Conservation (phyloP, 30 jellyfish, hydroid and myxozoan genomes). For the Hydra vulgaris region DNA sequence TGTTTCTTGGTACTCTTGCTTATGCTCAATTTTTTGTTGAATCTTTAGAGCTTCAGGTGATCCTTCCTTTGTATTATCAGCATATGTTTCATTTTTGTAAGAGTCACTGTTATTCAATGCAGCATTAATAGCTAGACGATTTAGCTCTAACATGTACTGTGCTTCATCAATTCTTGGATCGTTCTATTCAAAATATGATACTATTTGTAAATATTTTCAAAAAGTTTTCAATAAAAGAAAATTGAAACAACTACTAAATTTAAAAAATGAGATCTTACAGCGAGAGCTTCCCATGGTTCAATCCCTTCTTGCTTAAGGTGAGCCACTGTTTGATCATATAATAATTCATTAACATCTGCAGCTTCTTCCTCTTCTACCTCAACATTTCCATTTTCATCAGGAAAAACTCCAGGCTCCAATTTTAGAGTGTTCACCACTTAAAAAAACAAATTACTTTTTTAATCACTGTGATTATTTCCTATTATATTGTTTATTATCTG, state of each 20-base stretch:
- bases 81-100: conserved; percentile 12
- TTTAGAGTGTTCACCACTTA: conserved; percentile 13
- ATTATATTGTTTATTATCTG: background rate
- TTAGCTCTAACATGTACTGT: conserved; percentile 9
- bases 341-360: conserved; percentile 32
- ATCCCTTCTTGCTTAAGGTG: conserved; percentile 74
- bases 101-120: background rate
- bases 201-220: too few species aligned
- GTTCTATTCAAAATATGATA: conserved; percentile 2
- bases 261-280: background rate
- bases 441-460: background rate
- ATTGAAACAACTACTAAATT: background rate
- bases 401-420: conserved; percentile 13
- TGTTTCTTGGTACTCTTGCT: background rate
- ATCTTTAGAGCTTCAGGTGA: conserved; percentile 9
- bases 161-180: conserved; percentile 15
- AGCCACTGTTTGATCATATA: conserved; percentile 44
- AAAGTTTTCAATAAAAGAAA: too few species aligned
- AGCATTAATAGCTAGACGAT: conserved; percentile 8
- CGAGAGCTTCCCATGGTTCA: conserved; percentile 71
- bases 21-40: background rate
- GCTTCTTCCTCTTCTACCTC: conserved; percentile 62
- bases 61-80: conserved; percentile 1
- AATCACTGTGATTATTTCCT: background rate
- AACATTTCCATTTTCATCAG: conserved; percentile 47